Evolutionary conservation across 2,113 vertebrate genomes (phyloP), one percentile per base, ranked within the genome.

Genomic region (Xenopus tropicalis): DNA sequence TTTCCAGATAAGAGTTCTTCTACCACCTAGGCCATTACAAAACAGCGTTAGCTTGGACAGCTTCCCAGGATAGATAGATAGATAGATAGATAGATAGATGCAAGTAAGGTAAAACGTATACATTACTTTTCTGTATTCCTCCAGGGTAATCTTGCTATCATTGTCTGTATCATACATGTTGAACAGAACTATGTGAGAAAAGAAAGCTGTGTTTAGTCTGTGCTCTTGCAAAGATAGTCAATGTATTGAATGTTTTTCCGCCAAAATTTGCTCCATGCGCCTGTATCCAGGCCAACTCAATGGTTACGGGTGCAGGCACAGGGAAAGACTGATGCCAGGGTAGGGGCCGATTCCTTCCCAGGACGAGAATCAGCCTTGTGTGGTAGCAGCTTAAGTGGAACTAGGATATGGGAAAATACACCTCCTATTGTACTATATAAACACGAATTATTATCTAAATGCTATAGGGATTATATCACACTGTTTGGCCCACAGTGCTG

Each of bases 131-230:
- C 93, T 88, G 83, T 98, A 98, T 71, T 99, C 97, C 11, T 86
- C 87, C 89, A 98, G 79, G 0, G 94, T 95, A 87, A 99, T 98
- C 80, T 87, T 91, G 61, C 96, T 96, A 0, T 98, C 95, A 0
- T 90, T 91, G 87, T 99, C 94, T 0, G 93, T 93, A 86, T 99
- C 97, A 0, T 98, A 97, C 96, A 99, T 98, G 85, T 96, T 96
- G 86, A 98, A 98, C 71, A 98, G 90, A 83, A 99, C 96, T 98
- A 82, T 37, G n/a, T 78, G 22, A 0, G 7, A 0, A 0, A 14
- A 10, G 17, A 21, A 44, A 17, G 37, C 2, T 4, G 8, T 21
- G 10, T 65, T 65, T 21, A 19, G 29, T 37, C 29, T 37, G 2
- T 7, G 3, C 29, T 37, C 3, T 37, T 37, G 29, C n/a, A n/a